Conservation (phyloP, 2,113 vertebrate species). For the Oreocharis arfaki region DNA sequence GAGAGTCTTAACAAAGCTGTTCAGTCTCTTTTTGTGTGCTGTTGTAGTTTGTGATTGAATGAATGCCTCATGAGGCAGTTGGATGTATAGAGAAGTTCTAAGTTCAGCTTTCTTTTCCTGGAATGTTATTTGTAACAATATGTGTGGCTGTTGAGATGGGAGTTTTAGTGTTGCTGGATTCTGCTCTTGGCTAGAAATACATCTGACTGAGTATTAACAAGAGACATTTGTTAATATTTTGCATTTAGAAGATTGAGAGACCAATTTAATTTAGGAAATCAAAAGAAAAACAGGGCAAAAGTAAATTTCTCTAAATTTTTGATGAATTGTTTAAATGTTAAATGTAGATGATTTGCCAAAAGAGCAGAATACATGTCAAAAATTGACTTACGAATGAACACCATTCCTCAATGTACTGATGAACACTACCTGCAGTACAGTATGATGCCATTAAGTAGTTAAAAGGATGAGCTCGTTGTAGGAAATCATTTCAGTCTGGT, state of each 20-base stretch:
- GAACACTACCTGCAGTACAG: background rate
- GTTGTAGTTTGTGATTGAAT: background rate
- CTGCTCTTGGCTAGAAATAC: background rate
- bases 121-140: background rate
- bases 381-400: background rate
- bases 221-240: background rate
- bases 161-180: background rate
- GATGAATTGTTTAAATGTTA: background rate
- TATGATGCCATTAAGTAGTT: background rate
- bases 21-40: background rate
- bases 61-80: background rate
- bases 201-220: background rate
- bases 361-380: background rate
- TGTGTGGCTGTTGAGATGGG: background rate
- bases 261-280: background rate
- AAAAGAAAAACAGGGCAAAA: background rate
- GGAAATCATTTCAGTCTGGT: background rate
- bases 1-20: background rate
- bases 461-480: background rate
- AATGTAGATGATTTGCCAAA: background rate
- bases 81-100: background rate
- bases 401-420: background rate
- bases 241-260: background rate
- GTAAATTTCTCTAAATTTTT: background rate
- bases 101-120: background rate